phyloP scores from a whole-genome alignment of 2,797 vertebrate species.

The Betta splendens region DNA sequence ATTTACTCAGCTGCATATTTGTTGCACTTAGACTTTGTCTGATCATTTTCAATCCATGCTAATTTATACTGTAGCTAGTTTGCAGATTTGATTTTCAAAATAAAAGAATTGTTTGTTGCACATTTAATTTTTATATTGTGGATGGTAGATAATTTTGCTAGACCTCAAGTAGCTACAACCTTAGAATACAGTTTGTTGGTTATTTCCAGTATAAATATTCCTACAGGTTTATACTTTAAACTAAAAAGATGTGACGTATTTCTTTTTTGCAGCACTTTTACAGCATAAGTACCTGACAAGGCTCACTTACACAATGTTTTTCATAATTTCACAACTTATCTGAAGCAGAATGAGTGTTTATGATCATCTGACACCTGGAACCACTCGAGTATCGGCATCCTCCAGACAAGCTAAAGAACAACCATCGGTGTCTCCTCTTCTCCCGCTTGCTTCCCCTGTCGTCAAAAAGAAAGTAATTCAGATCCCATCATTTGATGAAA shows the following conservation, averaged over 20 bases:
- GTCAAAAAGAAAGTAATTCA: constrained; percentile 79
- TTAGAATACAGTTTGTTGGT: not conserved
- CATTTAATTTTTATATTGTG: too few species aligned
- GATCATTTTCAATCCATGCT: not conserved
- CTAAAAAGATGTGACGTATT: too few species aligned
- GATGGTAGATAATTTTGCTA: too few species aligned
- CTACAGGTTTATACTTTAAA: too few species aligned
- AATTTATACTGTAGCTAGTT: not conserved
- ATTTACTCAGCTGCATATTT: not conserved
- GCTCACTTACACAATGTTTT: not conserved
- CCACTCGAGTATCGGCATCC: constrained; percentile 50
- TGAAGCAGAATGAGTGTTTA: constrained; percentile 71
- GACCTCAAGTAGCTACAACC: not conserved
- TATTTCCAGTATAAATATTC: not conserved
- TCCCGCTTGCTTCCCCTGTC: constrained; percentile 77
- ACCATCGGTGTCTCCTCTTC: constrained; percentile 51
- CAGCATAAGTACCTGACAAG: too few species aligned
- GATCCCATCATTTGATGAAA: constrained; percentile 76
- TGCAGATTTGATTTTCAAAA: not conserved
- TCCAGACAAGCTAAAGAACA: constrained; percentile 51
- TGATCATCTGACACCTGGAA: constrained; percentile 54
- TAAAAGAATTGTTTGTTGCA: not conserved
- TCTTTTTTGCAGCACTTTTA: too few species aligned
- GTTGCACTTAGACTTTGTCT: not conserved
- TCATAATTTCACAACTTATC: constrained; percentile 7